phyloP scores from a whole-genome alignment of 2,888 invertebrate species.

The Hoplodrina ambigua region DNA sequence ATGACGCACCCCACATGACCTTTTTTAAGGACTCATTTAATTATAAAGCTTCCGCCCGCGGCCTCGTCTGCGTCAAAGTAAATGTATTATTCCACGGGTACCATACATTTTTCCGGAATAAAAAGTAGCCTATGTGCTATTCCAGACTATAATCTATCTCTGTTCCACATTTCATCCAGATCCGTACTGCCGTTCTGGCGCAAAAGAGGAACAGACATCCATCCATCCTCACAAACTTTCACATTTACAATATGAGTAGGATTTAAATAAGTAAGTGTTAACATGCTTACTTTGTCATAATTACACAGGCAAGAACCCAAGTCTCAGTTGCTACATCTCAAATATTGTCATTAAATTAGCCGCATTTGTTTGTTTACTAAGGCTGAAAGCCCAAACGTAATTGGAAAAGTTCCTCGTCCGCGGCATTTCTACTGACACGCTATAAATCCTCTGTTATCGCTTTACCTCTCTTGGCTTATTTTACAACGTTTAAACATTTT shows the following conservation, averaged over 20 bases:
- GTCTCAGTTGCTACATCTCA: not conserved
- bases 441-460: slow-evolving; percentile 41
- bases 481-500: slow-evolving; percentile 39
- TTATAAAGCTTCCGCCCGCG: not conserved
- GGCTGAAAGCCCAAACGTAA: slow-evolving; percentile 16
- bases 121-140: no score
- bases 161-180: no score
- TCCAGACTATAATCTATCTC: no score
- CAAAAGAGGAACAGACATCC: no score
- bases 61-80: no score
- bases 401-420: not conserved
- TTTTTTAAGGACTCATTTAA: slow-evolving; percentile 1
- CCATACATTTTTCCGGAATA: no score
- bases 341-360: slow-evolving; percentile 24
- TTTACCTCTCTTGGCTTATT: slow-evolving; percentile 20
- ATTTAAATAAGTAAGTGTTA: slow-evolving; percentile 11
- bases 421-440: slow-evolving; percentile 6
- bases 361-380: slow-evolving; percentile 13
- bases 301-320: slow-evolving; percentile 30
- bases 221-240: no score
- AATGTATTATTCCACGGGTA: no score
- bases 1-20: not conserved
- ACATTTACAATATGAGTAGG: no score
- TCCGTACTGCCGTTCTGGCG: no score
- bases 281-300: not conserved